These are phyloP conservation scores for Myopa tessellatipennis DNA, from an alignment of 2,888 invertebrate species.

Conservation along the genomic window DNA sequence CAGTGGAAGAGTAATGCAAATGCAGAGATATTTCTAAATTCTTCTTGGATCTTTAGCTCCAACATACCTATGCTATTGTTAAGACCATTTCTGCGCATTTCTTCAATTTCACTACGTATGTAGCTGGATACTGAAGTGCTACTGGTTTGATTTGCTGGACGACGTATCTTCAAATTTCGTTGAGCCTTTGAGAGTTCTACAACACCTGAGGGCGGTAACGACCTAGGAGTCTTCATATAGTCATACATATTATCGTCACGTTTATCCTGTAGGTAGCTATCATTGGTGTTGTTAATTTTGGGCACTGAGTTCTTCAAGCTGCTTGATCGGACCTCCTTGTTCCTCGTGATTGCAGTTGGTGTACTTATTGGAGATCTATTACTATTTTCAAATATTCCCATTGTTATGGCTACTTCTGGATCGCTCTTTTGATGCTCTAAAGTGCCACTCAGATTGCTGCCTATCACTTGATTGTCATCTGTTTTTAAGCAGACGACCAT, in stretches of 20 bases:
- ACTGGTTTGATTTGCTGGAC: slow-evolving; percentile 57
- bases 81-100: slow-evolving; percentile 60
- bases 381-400: slow-evolving; percentile 64
- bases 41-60: not conserved
- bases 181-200: slow-evolving; percentile 52
- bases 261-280: slow-evolving; percentile 67
- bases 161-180: slow-evolving; percentile 50
- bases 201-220: slow-evolving; percentile 60
- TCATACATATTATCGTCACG: slow-evolving; percentile 66
- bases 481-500: too few relatives aligned
- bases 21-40: not conserved
- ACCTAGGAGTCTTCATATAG: slow-evolving; percentile 58
- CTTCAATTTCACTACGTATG: slow-evolving; percentile 66
- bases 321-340: slow-evolving; percentile 54
- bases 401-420: slow-evolving; percentile 61
- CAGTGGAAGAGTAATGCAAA: too few relatives aligned
- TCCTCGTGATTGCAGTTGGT: not conserved
- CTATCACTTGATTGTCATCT: too few relatives aligned
- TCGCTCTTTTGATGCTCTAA: slow-evolving; percentile 61
- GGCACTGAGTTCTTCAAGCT: slow-evolving; percentile 68
- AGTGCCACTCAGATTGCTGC: slow-evolving; percentile 46
- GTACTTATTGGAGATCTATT: slow-evolving; percentile 19
- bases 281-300: slow-evolving; percentile 67
- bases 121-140: slow-evolving; percentile 63
- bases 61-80: slow-evolving; percentile 64